Percentiles rank a stretch among this genome's conserved stretches.
phyloP scores from a whole-genome alignment of 2,113 vertebrate species.

The Crotalus viridis region DNA sequence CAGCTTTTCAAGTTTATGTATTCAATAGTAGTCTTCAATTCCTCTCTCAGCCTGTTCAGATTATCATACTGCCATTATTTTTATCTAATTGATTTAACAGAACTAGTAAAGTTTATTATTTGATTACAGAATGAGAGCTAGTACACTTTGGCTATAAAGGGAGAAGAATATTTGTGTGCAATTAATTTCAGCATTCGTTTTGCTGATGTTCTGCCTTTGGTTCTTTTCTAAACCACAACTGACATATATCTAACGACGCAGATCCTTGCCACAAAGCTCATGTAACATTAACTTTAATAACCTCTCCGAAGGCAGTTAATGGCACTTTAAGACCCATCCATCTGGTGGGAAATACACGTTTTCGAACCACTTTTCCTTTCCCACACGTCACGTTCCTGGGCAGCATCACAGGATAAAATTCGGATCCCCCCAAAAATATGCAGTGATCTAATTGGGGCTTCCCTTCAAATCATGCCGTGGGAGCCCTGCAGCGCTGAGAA shows the following conservation, averaged over 20 bases:
- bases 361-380: neutral
- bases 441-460: too few relatives aligned
- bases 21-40: neutral
- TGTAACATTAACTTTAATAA: neutral
- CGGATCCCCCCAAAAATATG: too few relatives aligned
- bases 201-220: neutral
- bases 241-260: neutral
- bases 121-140: neutral
- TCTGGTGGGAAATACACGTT: neutral
- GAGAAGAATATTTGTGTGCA: neutral
- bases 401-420: neutral
- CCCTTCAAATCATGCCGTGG: neutral
- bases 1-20: neutral
- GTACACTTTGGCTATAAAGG: neutral
- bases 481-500: neutral
- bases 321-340: neutral
- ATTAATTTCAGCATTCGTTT: neutral
- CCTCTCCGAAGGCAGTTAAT: neutral
- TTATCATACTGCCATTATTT: neutral
- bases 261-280: neutral
- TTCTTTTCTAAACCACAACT: neutral
- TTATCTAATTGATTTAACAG: neutral
- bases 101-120: neutral
- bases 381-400: neutral
- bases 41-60: neutral